Evolutionary conservation across 2,888 invertebrate genomes (phyloP).

Genomic region (Eugnorisma glareosa): DNA sequence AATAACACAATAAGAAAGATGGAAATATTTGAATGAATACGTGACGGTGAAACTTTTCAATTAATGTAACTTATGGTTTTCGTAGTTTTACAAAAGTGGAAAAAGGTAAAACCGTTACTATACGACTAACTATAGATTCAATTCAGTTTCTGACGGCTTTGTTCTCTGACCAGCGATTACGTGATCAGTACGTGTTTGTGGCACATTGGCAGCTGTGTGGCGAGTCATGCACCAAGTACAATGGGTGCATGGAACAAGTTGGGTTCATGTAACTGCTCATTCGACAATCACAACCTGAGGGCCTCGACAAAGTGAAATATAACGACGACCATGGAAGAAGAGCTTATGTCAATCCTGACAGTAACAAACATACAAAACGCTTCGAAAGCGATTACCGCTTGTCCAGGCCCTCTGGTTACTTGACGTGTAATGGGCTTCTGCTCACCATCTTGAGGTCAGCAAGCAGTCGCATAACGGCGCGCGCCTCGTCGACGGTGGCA

Average conservation of each 20-base stretch:
- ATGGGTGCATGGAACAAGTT: not conserved
- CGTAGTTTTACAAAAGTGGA: not conserved
- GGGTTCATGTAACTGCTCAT: not conserved
- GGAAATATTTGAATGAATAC: not conserved
- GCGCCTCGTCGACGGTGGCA: conserved; percentile 92
- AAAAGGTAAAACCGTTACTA: not conserved
- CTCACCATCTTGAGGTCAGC: conserved; percentile 91
- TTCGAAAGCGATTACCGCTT: not conserved
- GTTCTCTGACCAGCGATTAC: not conserved
- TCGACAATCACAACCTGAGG: not conserved
- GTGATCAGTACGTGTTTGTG: not conserved
- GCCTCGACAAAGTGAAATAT: not conserved
- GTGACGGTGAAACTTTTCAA: not conserved
- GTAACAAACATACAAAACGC: not conserved
- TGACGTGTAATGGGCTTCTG: not conserved
- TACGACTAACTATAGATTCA: not conserved
- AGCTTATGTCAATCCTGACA: not conserved
- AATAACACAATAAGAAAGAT: not conserved
- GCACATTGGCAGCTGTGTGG: not conserved
- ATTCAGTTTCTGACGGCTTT: not conserved
- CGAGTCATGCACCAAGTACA: not conserved
- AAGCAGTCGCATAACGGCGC: conserved; percentile 89
- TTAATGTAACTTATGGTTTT: not conserved
- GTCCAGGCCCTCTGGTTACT: not conserved
- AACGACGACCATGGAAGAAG: not conserved